Conservation (phyloP, 2,113 vertebrate genomes). For the Hypomesus transpacificus region DNA sequence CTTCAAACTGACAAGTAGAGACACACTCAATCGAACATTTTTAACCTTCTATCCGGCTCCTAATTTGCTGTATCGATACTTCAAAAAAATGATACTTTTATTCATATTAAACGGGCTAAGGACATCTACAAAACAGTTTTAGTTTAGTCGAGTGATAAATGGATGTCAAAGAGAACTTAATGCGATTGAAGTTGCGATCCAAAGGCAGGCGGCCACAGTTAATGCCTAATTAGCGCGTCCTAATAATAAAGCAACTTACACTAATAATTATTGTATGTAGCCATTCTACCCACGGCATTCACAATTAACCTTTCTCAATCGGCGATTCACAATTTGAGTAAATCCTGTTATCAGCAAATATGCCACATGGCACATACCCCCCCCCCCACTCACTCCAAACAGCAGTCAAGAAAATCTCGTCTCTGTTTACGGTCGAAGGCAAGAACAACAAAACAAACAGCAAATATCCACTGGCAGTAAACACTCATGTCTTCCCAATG, state of each 20-base stretch:
- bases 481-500: conserved; percentile 64
- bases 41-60: conserved; percentile 38
- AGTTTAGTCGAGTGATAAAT: conserved; percentile 60
- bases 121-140: conserved; percentile 69
- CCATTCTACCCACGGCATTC: conserved; percentile 67
- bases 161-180: conserved; percentile 70
- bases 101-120: conserved; percentile 58
- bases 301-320: conserved; percentile 79
- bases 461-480: conserved; percentile 68
- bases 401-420: conserved; percentile 64
- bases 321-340: conserved; percentile 70
- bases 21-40: background rate
- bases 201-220: conserved; percentile 59
- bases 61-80: conserved; percentile 59
- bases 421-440: conserved; percentile 64
- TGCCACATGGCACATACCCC: conserved; percentile 64
- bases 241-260: conserved; percentile 75
- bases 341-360: conserved; percentile 81
- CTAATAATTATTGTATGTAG: conserved; percentile 73
- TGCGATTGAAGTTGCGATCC: conserved; percentile 70
- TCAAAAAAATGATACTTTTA: conserved; percentile 54
- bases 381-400: conserved; percentile 52
- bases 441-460: conserved; percentile 73
- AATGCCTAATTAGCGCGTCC: conserved; percentile 71
- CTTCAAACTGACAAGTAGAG: background rate